phyloP scores from a whole-genome alignment of 2,113 vertebrate genomes.

The Cyprinodon brontotheroides region DNA sequence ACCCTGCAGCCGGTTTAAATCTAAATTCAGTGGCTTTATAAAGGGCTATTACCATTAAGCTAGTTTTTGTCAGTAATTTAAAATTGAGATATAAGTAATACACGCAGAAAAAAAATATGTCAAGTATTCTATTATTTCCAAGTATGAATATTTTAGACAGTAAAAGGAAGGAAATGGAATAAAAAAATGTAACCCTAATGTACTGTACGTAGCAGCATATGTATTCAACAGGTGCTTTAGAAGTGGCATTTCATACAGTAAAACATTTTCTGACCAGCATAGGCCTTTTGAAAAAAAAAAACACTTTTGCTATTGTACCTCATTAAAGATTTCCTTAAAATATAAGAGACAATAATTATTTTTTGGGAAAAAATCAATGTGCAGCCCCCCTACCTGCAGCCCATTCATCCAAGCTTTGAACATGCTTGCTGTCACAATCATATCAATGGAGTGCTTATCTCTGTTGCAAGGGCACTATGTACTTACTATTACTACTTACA shows the following conservation, averaged over 20 bases:
- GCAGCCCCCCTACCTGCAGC: background rate
- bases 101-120: background rate
- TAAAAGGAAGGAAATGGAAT: too few relatives aligned
- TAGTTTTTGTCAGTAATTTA: background rate
- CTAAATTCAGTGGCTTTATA: conserved; percentile 3
- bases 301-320: background rate
- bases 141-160: too few relatives aligned
- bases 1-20: conserved; percentile 17
- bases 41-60: background rate
- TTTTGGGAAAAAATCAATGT: background rate
- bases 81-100: background rate
- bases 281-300: background rate
- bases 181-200: background rate
- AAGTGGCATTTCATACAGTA: background rate
- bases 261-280: background rate
- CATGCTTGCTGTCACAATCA: background rate
- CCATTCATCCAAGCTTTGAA: background rate
- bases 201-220: background rate
- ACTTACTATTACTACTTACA: too few relatives aligned
- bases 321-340: background rate
- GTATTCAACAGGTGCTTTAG: background rate
- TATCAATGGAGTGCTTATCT: background rate
- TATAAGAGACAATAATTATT: background rate
- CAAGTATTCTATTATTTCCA: background rate
- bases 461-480: background rate